These are phyloP conservation scores for Scleropages formosus DNA, from an alignment of 2,797 vertebrate genomes.

Conservation along the genomic window DNA sequence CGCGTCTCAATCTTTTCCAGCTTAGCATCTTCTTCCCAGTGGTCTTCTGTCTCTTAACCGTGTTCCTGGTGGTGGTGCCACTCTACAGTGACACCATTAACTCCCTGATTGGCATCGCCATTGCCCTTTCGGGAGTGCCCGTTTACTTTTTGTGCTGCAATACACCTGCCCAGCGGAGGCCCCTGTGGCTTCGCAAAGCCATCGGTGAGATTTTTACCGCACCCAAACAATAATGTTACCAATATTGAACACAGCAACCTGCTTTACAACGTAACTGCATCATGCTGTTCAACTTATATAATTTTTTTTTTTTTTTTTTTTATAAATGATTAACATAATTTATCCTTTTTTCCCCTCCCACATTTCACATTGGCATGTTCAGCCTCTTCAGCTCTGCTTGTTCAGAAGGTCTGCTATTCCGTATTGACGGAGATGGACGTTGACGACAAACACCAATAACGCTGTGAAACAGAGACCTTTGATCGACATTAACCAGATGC, in stretches of 20 bases:
- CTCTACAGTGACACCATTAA: slow-evolving; percentile 87
- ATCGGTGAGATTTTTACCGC: slow-evolving; percentile 65
- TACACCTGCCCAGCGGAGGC: slow-evolving; percentile 72
- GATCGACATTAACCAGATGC: slow-evolving; percentile 30
- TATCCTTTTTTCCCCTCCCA: neutral
- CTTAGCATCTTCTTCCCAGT: slow-evolving; percentile 84
- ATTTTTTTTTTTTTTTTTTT: no score
- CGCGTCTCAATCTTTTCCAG: slow-evolving; percentile 53
- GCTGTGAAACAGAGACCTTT: neutral
- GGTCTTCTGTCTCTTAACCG: slow-evolving; percentile 82
- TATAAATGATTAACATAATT: neutral
- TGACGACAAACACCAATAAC: slow-evolving; percentile 59
- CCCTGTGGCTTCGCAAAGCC: slow-evolving; percentile 61
- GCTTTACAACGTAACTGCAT: neutral
- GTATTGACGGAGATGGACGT: slow-evolving; percentile 85
- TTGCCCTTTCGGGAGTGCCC: slow-evolving; percentile 83
- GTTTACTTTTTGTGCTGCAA: slow-evolving; percentile 84
- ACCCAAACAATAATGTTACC: no score
- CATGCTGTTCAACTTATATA: neutral
- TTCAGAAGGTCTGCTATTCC: slow-evolving; percentile 81
- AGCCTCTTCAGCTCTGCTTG: slow-evolving; percentile 71
- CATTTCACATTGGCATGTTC: slow-evolving; percentile 23
- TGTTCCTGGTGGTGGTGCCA: slow-evolving; percentile 88
- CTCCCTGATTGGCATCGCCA: slow-evolving; percentile 84
- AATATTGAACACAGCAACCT: no score